These are phyloP conservation scores for Eilema sororculum DNA, from an alignment of 2,888 invertebrate species.

Conservation along the genomic window DNA sequence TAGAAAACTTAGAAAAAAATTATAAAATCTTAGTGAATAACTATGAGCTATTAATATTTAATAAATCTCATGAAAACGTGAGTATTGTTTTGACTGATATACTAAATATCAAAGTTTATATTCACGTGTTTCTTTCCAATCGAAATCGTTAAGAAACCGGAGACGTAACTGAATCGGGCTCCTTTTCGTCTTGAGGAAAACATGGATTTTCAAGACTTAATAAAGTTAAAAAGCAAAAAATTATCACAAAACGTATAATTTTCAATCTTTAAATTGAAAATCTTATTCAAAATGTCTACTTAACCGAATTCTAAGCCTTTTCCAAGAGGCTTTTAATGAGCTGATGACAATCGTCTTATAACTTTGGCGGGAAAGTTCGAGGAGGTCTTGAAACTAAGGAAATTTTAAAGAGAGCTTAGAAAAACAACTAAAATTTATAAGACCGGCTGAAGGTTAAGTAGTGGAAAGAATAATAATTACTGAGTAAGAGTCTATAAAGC, in stretches of 20 bases:
- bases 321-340: conserved; percentile 25
- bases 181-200: too few relatives aligned
- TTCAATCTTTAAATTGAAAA: background rate
- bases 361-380: conserved; percentile 35
- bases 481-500: too few relatives aligned
- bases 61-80: too few relatives aligned
- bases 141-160: too few relatives aligned
- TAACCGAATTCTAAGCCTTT: conserved; percentile 21
- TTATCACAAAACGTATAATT: background rate
- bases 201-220: background rate
- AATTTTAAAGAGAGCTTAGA: background rate
- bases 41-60: too few relatives aligned
- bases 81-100: too few relatives aligned
- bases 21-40: too few relatives aligned
- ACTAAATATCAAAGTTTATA: too few relatives aligned
- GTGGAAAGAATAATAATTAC: too few relatives aligned
- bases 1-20: too few relatives aligned
- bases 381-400: conserved; percentile 6
- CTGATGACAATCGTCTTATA: conserved; percentile 34
- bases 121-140: too few relatives aligned
- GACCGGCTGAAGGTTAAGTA: background rate
- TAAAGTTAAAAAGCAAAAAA: background rate
- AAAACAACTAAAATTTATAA: background rate
- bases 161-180: too few relatives aligned
- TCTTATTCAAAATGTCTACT: background rate